Evolutionary conservation across 2,113 vertebrate species (phyloP).

Genomic region (Tamias sibiricus): DNA sequence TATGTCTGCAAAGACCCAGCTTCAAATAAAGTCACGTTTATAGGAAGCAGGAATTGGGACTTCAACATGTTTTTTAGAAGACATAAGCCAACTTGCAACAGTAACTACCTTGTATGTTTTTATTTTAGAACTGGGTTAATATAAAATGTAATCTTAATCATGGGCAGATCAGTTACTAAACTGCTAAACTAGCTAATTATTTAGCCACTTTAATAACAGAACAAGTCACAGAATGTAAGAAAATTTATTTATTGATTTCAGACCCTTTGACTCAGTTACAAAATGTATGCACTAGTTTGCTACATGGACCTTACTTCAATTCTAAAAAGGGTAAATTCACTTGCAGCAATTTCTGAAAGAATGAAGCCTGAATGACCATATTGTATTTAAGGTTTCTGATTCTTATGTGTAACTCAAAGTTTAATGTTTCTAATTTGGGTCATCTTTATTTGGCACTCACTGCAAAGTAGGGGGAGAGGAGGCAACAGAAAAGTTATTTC

Average conservation of each 20-base stretch:
- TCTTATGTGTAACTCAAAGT: conserved; percentile 5
- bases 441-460: conserved; percentile 48
- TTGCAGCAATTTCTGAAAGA: background rate
- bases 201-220: background rate
- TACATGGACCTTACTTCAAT: background rate
- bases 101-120: background rate
- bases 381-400: background rate
- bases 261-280: background rate
- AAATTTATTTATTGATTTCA: background rate
- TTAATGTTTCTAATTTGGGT: conserved; percentile 52
- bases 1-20: background rate
- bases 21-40: background rate
- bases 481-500: conserved; percentile 43
- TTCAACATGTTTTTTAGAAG: background rate
- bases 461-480: background rate
- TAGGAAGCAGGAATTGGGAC: background rate
- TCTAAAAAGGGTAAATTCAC: conserved; percentile 39
- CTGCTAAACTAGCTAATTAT: background rate
- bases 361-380: background rate
- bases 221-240: background rate
- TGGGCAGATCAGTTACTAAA: background rate
- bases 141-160: background rate
- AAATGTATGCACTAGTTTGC: background rate
- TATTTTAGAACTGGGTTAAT: background rate
- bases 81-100: background rate